These are phyloP conservation scores for Anthonomus grandis DNA, from an alignment of 1,140 invertebrate genomes.

Conservation along the genomic window DNA sequence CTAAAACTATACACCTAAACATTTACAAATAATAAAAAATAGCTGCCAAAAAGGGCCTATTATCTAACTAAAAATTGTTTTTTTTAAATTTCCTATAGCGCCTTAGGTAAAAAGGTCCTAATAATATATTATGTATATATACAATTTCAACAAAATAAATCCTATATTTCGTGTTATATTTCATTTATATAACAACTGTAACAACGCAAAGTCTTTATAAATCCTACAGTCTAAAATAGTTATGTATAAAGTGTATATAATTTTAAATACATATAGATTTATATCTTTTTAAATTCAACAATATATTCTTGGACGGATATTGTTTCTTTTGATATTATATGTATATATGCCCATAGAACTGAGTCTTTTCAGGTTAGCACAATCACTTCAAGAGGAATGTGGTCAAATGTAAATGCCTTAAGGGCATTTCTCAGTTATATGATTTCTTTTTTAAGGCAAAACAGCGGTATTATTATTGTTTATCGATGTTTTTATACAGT, in stretches of 20 bases:
- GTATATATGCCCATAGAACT: neutral
- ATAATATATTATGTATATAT: too few species aligned
- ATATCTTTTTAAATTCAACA: slow-evolving; percentile 15
- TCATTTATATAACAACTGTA: too few species aligned
- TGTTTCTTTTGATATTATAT: slow-evolving; percentile 10
- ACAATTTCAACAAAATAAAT: slow-evolving; percentile 1
- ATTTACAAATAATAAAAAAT: slow-evolving; percentile 1
- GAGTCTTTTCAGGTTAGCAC: neutral
- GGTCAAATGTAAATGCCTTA: neutral
- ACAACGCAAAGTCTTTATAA: slow-evolving; percentile 13
- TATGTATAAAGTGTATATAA: slow-evolving; percentile 11
- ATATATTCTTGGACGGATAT: slow-evolving; percentile 23
- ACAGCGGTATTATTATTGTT: neutral
- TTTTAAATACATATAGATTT: slow-evolving; percentile 1
- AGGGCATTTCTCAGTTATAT: neutral
- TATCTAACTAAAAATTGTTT: neutral
- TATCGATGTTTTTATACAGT: neutral
- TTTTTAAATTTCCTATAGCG: too few species aligned
- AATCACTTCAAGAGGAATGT: neutral
- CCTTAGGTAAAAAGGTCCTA: too few species aligned
- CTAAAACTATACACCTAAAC: neutral
- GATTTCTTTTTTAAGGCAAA: neutral
- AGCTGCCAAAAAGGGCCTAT: neutral
- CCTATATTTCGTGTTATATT: neutral
- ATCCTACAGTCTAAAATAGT: slow-evolving; percentile 10